Conservation (phyloP, 2,113 vertebrate species). For the Gambusia holbrooki region DNA sequence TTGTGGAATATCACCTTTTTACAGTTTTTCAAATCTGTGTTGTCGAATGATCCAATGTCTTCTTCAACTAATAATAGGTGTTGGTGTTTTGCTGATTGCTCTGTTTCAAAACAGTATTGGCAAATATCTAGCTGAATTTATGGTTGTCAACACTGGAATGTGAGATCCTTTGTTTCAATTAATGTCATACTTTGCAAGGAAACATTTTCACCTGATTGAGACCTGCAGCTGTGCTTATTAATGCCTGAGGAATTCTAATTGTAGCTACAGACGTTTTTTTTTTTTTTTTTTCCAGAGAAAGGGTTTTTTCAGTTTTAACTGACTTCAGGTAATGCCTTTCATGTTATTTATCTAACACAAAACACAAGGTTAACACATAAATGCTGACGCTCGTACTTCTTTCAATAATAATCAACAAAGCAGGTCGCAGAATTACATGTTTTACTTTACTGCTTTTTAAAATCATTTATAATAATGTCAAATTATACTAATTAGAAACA, state of each 20-base stretch:
- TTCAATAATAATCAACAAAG: slow-evolving; percentile 11
- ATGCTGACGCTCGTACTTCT: slow-evolving; percentile 28
- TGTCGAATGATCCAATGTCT: slow-evolving; percentile 55
- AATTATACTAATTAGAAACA: slow-evolving; percentile 37
- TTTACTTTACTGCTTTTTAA: not conserved
- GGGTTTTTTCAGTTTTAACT: slow-evolving; percentile 63
- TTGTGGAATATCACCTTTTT: slow-evolving; percentile 57
- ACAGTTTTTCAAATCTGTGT: slow-evolving; percentile 35
- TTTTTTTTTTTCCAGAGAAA: slow-evolving; percentile 50
- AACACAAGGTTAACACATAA: slow-evolving; percentile 54
- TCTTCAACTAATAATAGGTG: slow-evolving; percentile 40
- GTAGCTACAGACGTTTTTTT: slow-evolving; percentile 47
- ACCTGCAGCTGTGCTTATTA: slow-evolving; percentile 58
- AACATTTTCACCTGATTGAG: slow-evolving; percentile 54
- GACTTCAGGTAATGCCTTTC: slow-evolving; percentile 56
- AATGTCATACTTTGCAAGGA: slow-evolving; percentile 40
- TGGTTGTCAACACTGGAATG: slow-evolving; percentile 10
- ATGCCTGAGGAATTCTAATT: slow-evolving; percentile 67
- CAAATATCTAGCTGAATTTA: slow-evolving; percentile 5
- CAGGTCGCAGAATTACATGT: not conserved
- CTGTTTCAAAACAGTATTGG: slow-evolving; percentile 9
- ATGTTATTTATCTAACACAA: slow-evolving; percentile 45
- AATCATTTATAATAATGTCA: not conserved
- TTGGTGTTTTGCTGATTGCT: slow-evolving; percentile 25
- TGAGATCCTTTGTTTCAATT: slow-evolving; percentile 32